A percentile compares a stretch with the other conserved stretches of the same genome.
phyloP scores from a whole-genome alignment of 1,140 invertebrate genomes.

The Pemphigus obesinymphae region DNA sequence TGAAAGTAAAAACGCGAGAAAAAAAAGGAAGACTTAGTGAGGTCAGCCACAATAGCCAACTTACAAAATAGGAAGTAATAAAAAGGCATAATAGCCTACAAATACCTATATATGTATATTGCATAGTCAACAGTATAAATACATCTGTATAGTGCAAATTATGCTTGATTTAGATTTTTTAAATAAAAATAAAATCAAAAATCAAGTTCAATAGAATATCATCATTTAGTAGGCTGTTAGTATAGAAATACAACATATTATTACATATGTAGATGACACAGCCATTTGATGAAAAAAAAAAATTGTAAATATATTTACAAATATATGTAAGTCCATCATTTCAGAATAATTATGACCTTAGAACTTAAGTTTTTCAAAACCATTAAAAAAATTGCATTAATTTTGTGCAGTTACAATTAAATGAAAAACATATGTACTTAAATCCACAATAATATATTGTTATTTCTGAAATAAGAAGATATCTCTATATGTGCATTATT shows the following conservation, averaged over 20 bases:
- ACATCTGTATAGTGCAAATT: background rate
- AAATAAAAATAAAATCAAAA: background rate
- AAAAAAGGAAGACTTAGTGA: background rate
- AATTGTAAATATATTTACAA: background rate
- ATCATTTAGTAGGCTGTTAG: background rate
- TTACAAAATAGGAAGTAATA: background rate
- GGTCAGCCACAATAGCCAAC: background rate
- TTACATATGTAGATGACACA: background rate
- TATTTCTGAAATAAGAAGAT: background rate
- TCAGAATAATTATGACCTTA: background rate
- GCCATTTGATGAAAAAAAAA: slow-evolving; percentile 22
- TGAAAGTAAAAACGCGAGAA: background rate
- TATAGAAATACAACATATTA: background rate
- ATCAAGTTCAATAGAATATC: background rate
- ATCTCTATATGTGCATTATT: too few species aligned
- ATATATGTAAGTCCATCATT: background rate
- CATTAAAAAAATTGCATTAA: background rate
- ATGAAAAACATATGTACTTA: background rate
- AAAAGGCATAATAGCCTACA: background rate
- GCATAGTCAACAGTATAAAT: background rate
- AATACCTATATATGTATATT: background rate
- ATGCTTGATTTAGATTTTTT: background rate
- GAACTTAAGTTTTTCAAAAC: background rate
- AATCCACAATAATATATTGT: background rate
- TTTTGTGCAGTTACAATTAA: background rate